Percentiles rank a stretch among this genome's conserved stretches.
These are phyloP conservation scores for Andricus grossulariae DNA, from an alignment of 1,140 invertebrate species.

Conservation along the genomic window DNA sequence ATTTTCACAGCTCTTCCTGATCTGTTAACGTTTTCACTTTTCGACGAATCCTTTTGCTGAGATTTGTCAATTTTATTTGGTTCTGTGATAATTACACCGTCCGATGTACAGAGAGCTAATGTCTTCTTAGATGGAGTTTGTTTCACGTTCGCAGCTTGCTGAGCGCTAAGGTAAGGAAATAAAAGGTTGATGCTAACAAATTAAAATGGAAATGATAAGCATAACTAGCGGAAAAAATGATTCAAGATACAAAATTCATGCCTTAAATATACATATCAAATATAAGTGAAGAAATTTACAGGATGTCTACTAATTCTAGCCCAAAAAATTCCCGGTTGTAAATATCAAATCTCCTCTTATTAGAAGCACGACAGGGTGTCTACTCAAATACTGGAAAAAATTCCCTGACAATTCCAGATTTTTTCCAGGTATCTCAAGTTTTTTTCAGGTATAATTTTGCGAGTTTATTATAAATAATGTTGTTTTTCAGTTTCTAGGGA, in stretches of 20 bases:
- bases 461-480: no score
- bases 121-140: constrained; percentile 39
- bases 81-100: constrained; percentile 2
- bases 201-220: constrained; percentile 36
- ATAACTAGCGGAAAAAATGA: not conserved
- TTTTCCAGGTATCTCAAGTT: no score
- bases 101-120: not conserved
- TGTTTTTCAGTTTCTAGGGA: no score
- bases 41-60: not conserved
- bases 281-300: no score
- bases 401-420: no score
- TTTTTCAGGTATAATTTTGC: no score
- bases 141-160: constrained; percentile 41
- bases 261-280: no score
- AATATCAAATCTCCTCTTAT: no score
- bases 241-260: not conserved
- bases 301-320: no score
- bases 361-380: no score
- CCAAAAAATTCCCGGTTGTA: no score
- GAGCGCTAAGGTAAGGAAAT: constrained; percentile 47
- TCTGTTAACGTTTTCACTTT: not conserved
- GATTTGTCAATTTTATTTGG: not conserved
- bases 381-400: no score
- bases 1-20: not conserved
- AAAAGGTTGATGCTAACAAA: constrained; percentile 35